A percentile compares a stretch with the other conserved stretches of the same genome.
Conservation (phyloP, 2,797 vertebrate species). For the Rhabdophis nuchalis region DNA sequence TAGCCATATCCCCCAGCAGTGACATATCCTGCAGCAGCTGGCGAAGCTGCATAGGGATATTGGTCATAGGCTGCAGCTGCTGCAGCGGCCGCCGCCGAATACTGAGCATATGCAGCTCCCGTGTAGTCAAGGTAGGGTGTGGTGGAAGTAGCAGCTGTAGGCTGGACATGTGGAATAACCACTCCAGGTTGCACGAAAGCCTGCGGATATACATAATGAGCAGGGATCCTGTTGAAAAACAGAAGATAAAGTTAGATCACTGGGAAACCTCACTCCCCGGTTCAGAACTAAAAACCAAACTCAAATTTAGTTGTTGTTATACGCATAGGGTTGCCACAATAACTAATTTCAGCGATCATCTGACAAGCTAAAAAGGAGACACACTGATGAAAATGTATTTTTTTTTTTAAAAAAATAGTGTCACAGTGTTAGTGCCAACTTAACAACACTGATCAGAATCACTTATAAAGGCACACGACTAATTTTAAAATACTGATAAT, state of each 20-base stretch:
- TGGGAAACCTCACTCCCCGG: background rate
- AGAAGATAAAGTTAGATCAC: constrained; percentile 62
- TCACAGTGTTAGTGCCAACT: background rate
- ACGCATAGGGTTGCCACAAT: constrained; percentile 96
- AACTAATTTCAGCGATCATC: constrained; percentile 48
- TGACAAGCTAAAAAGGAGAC: constrained; percentile 36
- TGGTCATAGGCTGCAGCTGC: constrained; percentile 87
- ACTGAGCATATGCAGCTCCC: constrained; percentile 91
- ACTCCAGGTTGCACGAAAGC: constrained; percentile 96
- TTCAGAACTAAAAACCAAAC: constrained; percentile 71
- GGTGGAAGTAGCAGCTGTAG: constrained; percentile 81
- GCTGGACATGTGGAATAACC: constrained; percentile 94
- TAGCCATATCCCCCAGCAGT: constrained; percentile 90
- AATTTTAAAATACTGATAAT: constrained; percentile 18
- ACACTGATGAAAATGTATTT: background rate
- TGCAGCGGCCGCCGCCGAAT: constrained; percentile 83
- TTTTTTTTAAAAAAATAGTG: background rate
- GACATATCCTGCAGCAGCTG: constrained; percentile 86
- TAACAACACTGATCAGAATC: background rate
- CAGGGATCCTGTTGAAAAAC: constrained; percentile 89
- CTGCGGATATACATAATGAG: constrained; percentile 98
- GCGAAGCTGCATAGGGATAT: constrained; percentile 92
- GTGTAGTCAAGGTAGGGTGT: constrained; percentile 98
- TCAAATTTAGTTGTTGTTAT: constrained; percentile 88
- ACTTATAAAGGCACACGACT: background rate